These are phyloP conservation scores for Habrosyne pyritoides DNA, from an alignment of 2,888 invertebrate species.

Conservation along the genomic window DNA sequence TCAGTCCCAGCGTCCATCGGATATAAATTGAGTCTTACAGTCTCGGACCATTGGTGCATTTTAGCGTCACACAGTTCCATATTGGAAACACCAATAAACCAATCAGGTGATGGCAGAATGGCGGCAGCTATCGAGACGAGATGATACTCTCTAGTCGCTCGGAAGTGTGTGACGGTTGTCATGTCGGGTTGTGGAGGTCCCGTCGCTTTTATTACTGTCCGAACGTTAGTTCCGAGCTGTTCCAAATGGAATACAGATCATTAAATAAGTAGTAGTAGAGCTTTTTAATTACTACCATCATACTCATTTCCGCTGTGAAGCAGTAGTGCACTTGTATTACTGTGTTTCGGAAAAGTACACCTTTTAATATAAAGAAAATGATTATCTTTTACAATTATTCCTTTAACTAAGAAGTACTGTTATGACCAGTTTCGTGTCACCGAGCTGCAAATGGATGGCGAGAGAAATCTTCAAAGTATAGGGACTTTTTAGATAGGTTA, in stretches of 20 bases:
- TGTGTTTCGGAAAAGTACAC: no score
- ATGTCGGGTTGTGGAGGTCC: constrained; percentile 57
- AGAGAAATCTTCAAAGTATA: neutral
- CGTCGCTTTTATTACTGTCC: constrained; percentile 71
- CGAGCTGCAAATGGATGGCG: no score
- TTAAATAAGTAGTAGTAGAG: neutral
- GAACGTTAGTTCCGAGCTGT: constrained; percentile 59
- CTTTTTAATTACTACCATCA: no score
- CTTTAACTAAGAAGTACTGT: no score
- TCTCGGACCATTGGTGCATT: constrained; percentile 90
- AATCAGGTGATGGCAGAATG: constrained; percentile 91
- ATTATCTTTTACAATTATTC: no score
- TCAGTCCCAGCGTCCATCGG: constrained; percentile 99
- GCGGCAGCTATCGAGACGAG: constrained; percentile 68
- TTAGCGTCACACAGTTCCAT: constrained; percentile 93
- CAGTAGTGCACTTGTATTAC: no score
- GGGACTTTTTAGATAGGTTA: no score
- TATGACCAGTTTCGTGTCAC: no score
- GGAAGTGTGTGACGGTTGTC: constrained; percentile 61
- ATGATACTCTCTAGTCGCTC: constrained; percentile 62
- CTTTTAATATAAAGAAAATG: no score
- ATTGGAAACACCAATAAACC: constrained; percentile 96
- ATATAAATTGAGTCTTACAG: constrained; percentile 91
- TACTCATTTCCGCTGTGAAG: no score
- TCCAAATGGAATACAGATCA: neutral